A percentile compares a stretch with the other conserved stretches of the same genome.
Evolutionary conservation across 2,113 vertebrate species (phyloP).

Genomic region (Macrotus californicus): DNA sequence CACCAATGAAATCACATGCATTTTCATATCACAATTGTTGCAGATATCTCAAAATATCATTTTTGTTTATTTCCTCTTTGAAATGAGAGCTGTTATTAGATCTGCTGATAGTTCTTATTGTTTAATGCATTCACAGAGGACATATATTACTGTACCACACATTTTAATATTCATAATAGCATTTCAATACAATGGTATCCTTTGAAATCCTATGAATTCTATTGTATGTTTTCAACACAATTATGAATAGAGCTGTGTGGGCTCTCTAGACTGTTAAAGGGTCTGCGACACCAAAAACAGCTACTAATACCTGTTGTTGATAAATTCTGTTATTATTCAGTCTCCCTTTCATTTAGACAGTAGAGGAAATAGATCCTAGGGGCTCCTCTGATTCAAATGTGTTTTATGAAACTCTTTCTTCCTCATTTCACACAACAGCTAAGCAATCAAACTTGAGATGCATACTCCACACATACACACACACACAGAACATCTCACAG

Average conservation of each 20-base stretch:
- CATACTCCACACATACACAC: not conserved
- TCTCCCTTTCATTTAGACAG: not conserved
- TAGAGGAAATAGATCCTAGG: not conserved
- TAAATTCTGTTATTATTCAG: not conserved
- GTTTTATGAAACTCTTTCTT: not conserved
- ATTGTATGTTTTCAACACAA: not conserved
- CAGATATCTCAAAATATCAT: constrained; percentile 17
- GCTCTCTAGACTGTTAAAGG: not conserved
- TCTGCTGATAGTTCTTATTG: not conserved
- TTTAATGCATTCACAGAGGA: not conserved
- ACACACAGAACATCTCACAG: not conserved
- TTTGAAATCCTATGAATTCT: not conserved
- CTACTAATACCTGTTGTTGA: not conserved
- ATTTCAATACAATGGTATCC: not conserved
- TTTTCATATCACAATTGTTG: not conserved
- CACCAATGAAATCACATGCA: constrained; percentile 23
- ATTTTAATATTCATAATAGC: not conserved
- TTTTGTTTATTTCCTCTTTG: constrained; percentile 1
- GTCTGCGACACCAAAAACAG: not conserved
- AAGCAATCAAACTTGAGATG: not conserved
- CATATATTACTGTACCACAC: not conserved
- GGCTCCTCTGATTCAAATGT: not conserved
- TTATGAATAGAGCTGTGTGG: not conserved
- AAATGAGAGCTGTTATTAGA: constrained; percentile 23
- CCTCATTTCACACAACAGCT: not conserved